Conservation (phyloP, 2,797 vertebrate genomes). For the Pangasius mekongensis region DNA sequence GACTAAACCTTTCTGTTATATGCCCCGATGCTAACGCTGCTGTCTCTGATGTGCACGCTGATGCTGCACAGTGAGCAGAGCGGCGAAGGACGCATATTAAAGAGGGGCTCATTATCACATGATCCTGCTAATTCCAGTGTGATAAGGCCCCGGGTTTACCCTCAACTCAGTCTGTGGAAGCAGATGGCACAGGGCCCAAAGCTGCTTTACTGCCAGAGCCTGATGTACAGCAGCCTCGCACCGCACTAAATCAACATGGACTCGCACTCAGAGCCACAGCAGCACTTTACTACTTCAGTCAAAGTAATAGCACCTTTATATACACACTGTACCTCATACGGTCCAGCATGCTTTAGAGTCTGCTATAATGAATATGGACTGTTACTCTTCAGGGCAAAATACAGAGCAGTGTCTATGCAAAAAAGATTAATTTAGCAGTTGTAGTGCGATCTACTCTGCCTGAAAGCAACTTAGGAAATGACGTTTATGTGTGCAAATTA, state of each 20-base stretch:
- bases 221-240: not conserved
- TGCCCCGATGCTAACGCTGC: not conserved
- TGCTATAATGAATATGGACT: not conserved
- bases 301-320: not conserved
- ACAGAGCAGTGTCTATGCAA: not conserved
- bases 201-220: constrained; percentile 62
- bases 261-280: not conserved
- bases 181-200: constrained; percentile 76
- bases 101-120: not conserved
- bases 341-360: not conserved
- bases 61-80: not conserved
- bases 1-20: not conserved
- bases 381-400: not conserved
- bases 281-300: not conserved
- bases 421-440: not conserved
- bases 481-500: not conserved
- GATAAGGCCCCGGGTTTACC: constrained; percentile 47
- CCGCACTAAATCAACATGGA: not conserved
- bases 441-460: not conserved
- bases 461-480: not conserved
- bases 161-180: constrained; percentile 67
- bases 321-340: not conserved
- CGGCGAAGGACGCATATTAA: not conserved
- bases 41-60: not conserved
- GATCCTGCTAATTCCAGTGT: constrained; percentile 27